A percentile compares a stretch with the other conserved stretches of the same genome.
Conservation (phyloP, 1,140 invertebrate genomes). For the Microvelia longipes region DNA sequence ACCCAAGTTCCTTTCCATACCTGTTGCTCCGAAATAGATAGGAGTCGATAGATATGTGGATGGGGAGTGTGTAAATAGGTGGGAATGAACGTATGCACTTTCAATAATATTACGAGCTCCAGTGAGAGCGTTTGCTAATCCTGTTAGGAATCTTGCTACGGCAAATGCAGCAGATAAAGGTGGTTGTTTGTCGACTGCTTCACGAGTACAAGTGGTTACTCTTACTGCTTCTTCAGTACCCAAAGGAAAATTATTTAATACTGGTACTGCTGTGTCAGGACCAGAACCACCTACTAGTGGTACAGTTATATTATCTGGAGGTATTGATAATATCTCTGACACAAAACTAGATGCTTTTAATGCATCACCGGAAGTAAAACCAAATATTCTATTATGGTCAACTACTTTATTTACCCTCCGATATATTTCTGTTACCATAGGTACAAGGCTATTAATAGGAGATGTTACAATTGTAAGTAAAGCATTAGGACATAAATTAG, state of each 20-base stretch:
- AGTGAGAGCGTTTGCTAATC: conserved; percentile 28
- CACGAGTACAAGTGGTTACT: conserved; percentile 27
- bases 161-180: conserved; percentile 35
- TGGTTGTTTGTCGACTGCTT: conserved; percentile 21
- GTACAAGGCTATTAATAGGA: conserved; percentile 87
- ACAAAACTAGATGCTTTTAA: conserved; percentile 90
- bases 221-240: conserved; percentile 28
- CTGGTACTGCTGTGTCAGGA: conserved; percentile 90
- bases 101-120: conserved; percentile 80
- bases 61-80: conserved; percentile 60
- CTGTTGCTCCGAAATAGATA: conserved; percentile 75
- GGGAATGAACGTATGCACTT: conserved; percentile 83
- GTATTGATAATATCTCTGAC: conserved; percentile 43
- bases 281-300: conserved; percentile 97
- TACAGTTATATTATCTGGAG: conserved; percentile 59
- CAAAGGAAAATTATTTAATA: conserved; percentile 28
- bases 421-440: conserved; percentile 86
- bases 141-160: conserved; percentile 25
- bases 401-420: conserved; percentile 75
- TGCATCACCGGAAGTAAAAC: conserved; percentile 92
- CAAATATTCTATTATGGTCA: conserved; percentile 82
- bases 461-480: conserved; percentile 39
- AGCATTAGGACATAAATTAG: conserved; percentile 28
- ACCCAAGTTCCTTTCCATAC: conserved; percentile 87
- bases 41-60: conserved; percentile 89